Evolutionary conservation across 1,140 invertebrate species (phyloP).

Genomic region (Saccostrea cuccullata): DNA sequence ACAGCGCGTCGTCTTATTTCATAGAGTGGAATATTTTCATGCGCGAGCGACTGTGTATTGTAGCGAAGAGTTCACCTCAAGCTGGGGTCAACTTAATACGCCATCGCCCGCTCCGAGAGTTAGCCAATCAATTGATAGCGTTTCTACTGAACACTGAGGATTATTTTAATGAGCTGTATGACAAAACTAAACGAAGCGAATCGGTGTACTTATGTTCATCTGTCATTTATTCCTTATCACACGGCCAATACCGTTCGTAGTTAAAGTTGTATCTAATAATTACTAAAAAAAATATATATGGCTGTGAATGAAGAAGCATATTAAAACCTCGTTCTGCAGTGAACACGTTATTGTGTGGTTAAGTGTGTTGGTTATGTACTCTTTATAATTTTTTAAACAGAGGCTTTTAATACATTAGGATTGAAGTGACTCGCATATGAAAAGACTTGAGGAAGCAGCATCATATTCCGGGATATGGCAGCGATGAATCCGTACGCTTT

Average conservation of each 20-base stretch:
- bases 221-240: slow-evolving; percentile 42
- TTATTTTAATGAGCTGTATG: slow-evolving; percentile 59
- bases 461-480: slow-evolving; percentile 54
- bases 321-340: neutral
- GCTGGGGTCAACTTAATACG: slow-evolving; percentile 33
- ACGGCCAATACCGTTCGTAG: neutral
- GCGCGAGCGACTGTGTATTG: slow-evolving; percentile 36
- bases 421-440: slow-evolving; percentile 18
- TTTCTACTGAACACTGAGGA: slow-evolving; percentile 50
- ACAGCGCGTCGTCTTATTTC: slow-evolving; percentile 2
- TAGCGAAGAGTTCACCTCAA: slow-evolving; percentile 35
- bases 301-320: neutral
- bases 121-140: slow-evolving; percentile 52
- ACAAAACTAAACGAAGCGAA: slow-evolving; percentile 52
- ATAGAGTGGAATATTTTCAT: slow-evolving; percentile 20
- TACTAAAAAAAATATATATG: slow-evolving; percentile 25
- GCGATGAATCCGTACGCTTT: slow-evolving; percentile 75
- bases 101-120: slow-evolving; percentile 46
- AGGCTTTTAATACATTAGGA: slow-evolving; percentile 25
- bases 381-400: slow-evolving; percentile 27
- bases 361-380: slow-evolving; percentile 21
- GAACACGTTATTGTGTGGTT: slow-evolving; percentile 5
- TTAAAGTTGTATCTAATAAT: slow-evolving; percentile 21
- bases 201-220: slow-evolving; percentile 47
- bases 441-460: slow-evolving; percentile 23